Evolutionary conservation across 2,888 invertebrate genomes (phyloP).

Genomic region (Seira ritae): DNA sequence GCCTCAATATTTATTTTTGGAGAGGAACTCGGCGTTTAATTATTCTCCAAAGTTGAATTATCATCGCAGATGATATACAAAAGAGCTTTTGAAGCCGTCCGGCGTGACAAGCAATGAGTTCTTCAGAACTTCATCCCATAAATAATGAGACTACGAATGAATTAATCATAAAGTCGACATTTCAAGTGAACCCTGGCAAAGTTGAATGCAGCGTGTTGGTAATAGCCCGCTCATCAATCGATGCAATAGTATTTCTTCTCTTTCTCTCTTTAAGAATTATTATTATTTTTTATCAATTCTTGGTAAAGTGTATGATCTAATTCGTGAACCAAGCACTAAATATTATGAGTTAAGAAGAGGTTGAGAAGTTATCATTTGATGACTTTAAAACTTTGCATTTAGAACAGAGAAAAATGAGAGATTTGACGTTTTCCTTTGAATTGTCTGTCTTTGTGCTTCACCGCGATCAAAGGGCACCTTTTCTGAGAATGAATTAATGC

Average conservation of each 20-base stretch:
- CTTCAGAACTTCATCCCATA: not conserved
- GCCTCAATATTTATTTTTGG: not conserved
- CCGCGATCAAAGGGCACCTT: slow-evolving; percentile 59
- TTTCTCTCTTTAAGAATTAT: not conserved
- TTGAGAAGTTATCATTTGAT: slow-evolving; percentile 52
- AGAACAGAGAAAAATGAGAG: not conserved
- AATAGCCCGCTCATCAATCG: slow-evolving; percentile 47
- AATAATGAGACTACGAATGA: not conserved
- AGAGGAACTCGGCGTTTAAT: no score
- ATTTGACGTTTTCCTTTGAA: not conserved
- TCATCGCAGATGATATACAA: no score
- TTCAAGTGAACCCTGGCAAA: slow-evolving; percentile 31
- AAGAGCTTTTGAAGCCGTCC: not conserved
- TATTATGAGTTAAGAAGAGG: slow-evolving; percentile 4
- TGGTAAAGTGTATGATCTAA: not conserved
- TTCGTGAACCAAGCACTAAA: not conserved
- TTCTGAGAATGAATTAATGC: slow-evolving; percentile 24
- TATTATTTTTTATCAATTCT: not conserved
- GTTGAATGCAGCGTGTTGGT: slow-evolving; percentile 55
- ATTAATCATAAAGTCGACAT: slow-evolving; percentile 32
- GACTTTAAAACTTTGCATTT: not conserved
- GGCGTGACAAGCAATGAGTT: not conserved
- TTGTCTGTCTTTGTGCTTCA: slow-evolving; percentile 21
- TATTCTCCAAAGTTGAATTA: no score
- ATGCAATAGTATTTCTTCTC: not conserved